Evolutionary conservation across 2,797 vertebrate species (phyloP).

Genomic region (Limosa lapponica): DNA sequence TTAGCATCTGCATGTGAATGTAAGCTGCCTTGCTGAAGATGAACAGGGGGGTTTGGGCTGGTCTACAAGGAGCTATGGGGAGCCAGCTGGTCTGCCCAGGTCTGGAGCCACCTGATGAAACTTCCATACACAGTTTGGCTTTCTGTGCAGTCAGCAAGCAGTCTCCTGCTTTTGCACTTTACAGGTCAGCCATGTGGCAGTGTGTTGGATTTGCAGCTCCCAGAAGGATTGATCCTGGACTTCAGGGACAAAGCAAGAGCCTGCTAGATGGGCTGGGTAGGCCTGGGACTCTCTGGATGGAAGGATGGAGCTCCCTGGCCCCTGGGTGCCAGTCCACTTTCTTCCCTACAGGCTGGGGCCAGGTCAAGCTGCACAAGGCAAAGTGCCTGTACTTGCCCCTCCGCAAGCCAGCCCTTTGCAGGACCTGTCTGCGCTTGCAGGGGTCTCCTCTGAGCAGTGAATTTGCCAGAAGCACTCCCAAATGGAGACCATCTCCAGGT

Average conservation of each 20-base stretch:
- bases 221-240: neutral
- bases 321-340: neutral
- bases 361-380: neutral
- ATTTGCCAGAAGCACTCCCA: neutral
- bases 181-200: neutral
- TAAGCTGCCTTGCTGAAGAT: neutral
- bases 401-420: neutral
- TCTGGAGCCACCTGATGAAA: neutral
- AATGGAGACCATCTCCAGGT: neutral
- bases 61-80: neutral
- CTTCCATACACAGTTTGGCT: neutral
- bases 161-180: neutral
- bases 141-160: neutral
- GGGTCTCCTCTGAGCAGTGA: neutral
- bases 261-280: neutral
- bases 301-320: neutral
- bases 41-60: neutral
- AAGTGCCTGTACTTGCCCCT: neutral
- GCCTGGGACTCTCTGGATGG: neutral
- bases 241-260: neutral
- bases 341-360: accelerated
- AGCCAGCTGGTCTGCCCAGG: neutral
- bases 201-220: neutral
- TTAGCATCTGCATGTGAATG: neutral
- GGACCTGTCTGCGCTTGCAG: accelerated